These are phyloP conservation scores for Scaptodrosophila lebanonensis DNA, from an alignment of 1,140 invertebrate genomes.

Conservation along the genomic window DNA sequence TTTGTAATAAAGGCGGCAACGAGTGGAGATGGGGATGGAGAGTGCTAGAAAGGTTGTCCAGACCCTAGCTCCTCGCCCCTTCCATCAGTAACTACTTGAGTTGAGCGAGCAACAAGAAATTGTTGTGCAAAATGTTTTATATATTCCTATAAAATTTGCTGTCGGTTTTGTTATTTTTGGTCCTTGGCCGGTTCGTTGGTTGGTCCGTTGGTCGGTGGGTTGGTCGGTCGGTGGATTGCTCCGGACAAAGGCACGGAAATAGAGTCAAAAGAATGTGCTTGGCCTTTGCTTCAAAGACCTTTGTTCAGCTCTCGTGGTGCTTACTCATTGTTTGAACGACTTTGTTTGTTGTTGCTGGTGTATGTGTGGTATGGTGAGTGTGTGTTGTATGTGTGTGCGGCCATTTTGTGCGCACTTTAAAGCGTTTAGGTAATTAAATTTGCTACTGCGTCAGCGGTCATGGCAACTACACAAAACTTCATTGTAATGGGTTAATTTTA, in stretches of 20 bases:
- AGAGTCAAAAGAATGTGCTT: slow-evolving; percentile 69
- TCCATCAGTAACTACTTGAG: slow-evolving; percentile 44
- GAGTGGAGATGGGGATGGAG: too few relatives aligned
- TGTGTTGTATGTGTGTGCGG: slow-evolving; percentile 3
- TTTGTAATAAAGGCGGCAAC: slow-evolving; percentile 63
- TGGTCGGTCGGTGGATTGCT: slow-evolving; percentile 2
- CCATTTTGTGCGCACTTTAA: slow-evolving; percentile 70
- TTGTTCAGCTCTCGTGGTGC: slow-evolving; percentile 14
- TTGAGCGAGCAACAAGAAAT: slow-evolving; percentile 34
- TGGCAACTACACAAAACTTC: slow-evolving; percentile 51
- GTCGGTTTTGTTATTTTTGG: slow-evolving; percentile 38
- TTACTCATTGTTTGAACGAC: slow-evolving; percentile 17
- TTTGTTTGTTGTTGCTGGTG: slow-evolving; percentile 35
- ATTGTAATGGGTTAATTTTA: slow-evolving; percentile 71
- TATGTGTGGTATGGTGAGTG: not conserved
- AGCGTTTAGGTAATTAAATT: slow-evolving; percentile 70
- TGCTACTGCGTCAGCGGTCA: slow-evolving; percentile 36
- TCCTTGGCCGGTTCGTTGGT: slow-evolving; percentile 18
- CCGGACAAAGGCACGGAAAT: slow-evolving; percentile 57
- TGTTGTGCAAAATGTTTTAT: slow-evolving; percentile 71
- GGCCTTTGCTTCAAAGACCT: slow-evolving; percentile 65
- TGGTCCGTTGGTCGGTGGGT: not conserved
- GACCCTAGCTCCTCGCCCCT: not conserved
- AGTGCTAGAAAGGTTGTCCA: slow-evolving; percentile 48
- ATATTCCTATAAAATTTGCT: slow-evolving; percentile 69